phyloP scores from a whole-genome alignment of 2,888 invertebrate genomes.

The Ennomos quercinarius region DNA sequence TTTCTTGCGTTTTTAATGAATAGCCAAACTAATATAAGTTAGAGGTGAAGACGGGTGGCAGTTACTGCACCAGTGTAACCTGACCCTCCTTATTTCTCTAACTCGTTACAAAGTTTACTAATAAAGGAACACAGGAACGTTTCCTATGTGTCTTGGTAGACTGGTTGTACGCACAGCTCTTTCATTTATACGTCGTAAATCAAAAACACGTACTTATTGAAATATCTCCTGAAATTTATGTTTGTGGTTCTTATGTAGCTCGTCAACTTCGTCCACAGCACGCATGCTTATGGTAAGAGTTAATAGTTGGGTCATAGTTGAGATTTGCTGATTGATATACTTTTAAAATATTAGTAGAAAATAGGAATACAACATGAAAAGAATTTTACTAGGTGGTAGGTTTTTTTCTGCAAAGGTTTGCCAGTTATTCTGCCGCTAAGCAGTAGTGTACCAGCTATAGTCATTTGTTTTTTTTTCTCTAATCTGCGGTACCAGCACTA shows the following conservation, averaged over 20 bases:
- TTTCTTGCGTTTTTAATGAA: slow-evolving; percentile 46
- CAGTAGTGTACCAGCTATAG: too few relatives aligned
- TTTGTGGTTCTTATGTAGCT: slow-evolving; percentile 36
- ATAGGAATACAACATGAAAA: too few relatives aligned
- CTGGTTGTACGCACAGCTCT: slow-evolving; percentile 62
- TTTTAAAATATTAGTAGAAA: too few relatives aligned
- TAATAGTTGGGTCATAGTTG: too few relatives aligned
- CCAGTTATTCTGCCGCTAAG: too few relatives aligned
- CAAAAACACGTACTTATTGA: slow-evolving; percentile 70
- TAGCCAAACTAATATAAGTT: slow-evolving; percentile 62
- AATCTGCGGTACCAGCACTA: too few relatives aligned
- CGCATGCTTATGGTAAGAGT: too few relatives aligned
- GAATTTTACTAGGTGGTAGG: too few relatives aligned
- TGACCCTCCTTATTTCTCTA: slow-evolving; percentile 39
- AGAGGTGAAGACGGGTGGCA: slow-evolving; percentile 49
- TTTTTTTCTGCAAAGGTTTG: too few relatives aligned
- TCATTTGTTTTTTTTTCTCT: too few relatives aligned
- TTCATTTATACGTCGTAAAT: slow-evolving; percentile 74
- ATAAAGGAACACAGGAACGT: slow-evolving; percentile 22
- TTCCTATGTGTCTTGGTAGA: slow-evolving; percentile 29
- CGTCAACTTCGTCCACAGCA: too few relatives aligned
- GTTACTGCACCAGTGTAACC: slow-evolving; percentile 44
- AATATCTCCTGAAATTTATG: slow-evolving; percentile 55
- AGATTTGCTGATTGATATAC: too few relatives aligned
- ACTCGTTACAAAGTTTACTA: slow-evolving; percentile 14